A percentile compares a stretch with the other conserved stretches of the same genome.
Conservation (phyloP, 2,888 invertebrate species). For the Drosophila borborema region DNA sequence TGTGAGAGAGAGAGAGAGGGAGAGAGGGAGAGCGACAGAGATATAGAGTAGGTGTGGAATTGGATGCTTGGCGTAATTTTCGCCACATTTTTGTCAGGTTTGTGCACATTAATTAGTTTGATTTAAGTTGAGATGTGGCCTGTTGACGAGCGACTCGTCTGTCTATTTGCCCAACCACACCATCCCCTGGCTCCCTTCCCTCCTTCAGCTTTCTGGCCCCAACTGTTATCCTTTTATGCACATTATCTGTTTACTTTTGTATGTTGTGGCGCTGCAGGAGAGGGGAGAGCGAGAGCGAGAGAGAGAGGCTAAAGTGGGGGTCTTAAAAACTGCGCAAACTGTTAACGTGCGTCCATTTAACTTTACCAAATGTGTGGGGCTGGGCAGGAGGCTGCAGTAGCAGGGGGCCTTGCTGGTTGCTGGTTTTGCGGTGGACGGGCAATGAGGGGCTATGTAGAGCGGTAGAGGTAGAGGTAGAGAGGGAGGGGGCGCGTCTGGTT, state of each 20-base stretch:
- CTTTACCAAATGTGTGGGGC: slow-evolving; percentile 51
- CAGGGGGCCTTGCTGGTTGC: slow-evolving; percentile 19
- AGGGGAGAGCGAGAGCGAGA: background rate
- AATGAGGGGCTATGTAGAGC: background rate
- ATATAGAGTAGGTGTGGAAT: background rate
- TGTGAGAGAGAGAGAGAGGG: background rate
- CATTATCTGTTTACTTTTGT: slow-evolving; percentile 35
- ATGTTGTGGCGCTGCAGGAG: background rate
- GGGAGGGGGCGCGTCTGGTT: slow-evolving; percentile 35
- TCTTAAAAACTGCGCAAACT: slow-evolving; percentile 58
- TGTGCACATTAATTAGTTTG: slow-evolving; percentile 74
- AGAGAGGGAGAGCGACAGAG: background rate
- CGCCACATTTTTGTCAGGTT: slow-evolving; percentile 59
- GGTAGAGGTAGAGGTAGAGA: background rate
- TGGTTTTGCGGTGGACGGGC: slow-evolving; percentile 47
- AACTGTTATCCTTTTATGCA: background rate
- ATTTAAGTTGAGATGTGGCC: slow-evolving; percentile 66
- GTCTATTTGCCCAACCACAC: slow-evolving; percentile 40
- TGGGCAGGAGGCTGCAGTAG: slow-evolving; percentile 19
- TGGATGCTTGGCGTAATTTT: slow-evolving; percentile 21
- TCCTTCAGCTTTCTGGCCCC: too few species aligned
- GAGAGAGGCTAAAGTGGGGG: background rate
- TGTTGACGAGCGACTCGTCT: slow-evolving; percentile 40
- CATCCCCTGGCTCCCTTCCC: background rate
- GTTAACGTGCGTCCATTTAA: slow-evolving; percentile 76